Conservation (phyloP, 2,888 invertebrate species). For the Unio pictorum region DNA sequence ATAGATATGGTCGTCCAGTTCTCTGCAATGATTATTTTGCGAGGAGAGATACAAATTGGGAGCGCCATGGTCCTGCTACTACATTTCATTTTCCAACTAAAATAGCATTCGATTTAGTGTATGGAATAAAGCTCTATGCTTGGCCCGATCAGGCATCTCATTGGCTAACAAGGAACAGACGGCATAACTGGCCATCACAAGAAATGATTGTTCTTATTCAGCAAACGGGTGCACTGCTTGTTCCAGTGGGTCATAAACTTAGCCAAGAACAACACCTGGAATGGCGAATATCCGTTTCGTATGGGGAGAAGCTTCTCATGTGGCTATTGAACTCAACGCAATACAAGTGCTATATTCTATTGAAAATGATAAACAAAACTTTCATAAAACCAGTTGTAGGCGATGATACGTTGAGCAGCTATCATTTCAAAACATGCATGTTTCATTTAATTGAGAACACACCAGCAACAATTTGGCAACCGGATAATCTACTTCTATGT, state of each 20-base stretch:
- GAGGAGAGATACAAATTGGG: fast-evolving
- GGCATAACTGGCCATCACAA: slow-evolving; percentile 1
- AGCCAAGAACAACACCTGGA: slow-evolving; percentile 1
- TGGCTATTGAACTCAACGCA: slow-evolving; percentile 1
- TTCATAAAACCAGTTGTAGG: not conserved
- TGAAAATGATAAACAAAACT: slow-evolving; percentile 3
- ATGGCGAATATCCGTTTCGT: slow-evolving; percentile 2
- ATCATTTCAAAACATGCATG: slow-evolving; percentile 4
- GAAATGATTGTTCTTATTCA: not conserved
- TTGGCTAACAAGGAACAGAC: not conserved
- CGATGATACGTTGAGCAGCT: not conserved
- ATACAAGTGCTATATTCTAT: slow-evolving; percentile 5
- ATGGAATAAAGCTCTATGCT: not conserved
- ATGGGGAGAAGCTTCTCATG: not conserved
- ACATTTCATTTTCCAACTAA: too few relatives aligned
- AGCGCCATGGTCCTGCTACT: too few relatives aligned
- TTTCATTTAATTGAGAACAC: slow-evolving; percentile 4
- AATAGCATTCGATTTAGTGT: fast-evolving
- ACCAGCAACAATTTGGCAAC: not conserved
- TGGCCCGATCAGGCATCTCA: not conserved
- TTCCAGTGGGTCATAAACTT: slow-evolving; percentile 1
- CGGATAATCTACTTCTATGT: slow-evolving; percentile 2
- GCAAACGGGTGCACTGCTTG: not conserved
- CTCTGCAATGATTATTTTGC: too few relatives aligned
- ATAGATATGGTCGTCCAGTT: too few relatives aligned